phyloP scores from a whole-genome alignment of 1,140 invertebrate species.

The Temnothorax nylanderi region DNA sequence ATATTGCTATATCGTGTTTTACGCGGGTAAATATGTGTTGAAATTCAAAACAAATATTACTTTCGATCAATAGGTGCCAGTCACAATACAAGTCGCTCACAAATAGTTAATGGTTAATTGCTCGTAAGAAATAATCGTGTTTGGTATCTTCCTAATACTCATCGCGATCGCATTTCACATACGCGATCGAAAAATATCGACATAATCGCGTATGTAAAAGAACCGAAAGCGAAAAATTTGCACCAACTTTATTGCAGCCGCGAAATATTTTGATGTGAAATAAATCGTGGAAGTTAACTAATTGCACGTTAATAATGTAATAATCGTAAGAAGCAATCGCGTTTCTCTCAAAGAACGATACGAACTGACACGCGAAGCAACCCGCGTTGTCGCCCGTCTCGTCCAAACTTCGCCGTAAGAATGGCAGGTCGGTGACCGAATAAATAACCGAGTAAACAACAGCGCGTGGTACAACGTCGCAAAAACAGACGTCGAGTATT shows the following conservation, averaged over 20 bases:
- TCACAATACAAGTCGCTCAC: not conserved
- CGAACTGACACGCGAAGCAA: not conserved
- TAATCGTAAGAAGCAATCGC: not conserved
- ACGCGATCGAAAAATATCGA: not conserved
- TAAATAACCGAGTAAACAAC: not conserved
- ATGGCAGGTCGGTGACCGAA: not conserved
- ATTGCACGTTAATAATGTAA: not conserved
- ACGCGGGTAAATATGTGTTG: not conserved
- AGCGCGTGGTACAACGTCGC: not conserved
- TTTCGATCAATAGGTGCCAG: not conserved
- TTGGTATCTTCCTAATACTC: not conserved
- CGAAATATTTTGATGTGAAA: not conserved
- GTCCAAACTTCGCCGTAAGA: not conserved
- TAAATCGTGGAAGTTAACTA: not conserved
- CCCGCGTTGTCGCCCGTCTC: not conserved
- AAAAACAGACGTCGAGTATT: not conserved
- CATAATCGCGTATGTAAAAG: not conserved
- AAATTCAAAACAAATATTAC: not conserved
- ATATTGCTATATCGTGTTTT: not conserved
- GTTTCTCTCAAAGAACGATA: not conserved
- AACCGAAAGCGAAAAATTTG: not conserved
- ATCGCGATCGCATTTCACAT: not conserved
- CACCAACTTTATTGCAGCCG: not conserved
- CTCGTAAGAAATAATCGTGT: not conserved
- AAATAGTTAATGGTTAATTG: not conserved